A percentile compares a stretch with the other conserved stretches of the same genome.
These are phyloP conservation scores for Hypsopygia costalis DNA, from an alignment of 2,888 invertebrate genomes.

Conservation along the genomic window DNA sequence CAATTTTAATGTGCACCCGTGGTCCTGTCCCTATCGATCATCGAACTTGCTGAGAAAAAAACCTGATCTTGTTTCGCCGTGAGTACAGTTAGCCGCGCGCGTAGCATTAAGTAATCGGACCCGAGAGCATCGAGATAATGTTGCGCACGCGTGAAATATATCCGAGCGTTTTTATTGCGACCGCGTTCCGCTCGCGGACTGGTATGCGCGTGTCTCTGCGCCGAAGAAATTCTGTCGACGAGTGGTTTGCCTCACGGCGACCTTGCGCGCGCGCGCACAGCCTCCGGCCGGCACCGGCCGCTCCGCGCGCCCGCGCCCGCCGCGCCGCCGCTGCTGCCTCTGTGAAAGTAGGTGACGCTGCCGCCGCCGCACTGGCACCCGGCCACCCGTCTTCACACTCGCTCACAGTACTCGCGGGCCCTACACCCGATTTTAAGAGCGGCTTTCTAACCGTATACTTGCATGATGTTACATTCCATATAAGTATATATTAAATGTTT, in stretches of 20 bases:
- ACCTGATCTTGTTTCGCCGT: slow-evolving; percentile 71
- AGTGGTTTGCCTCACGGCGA: slow-evolving; percentile 79
- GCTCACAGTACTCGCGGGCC: slow-evolving; percentile 33
- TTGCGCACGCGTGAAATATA: slow-evolving; percentile 80
- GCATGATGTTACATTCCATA: background rate
- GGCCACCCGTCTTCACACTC: slow-evolving; percentile 42
- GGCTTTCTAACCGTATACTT: slow-evolving; percentile 61
- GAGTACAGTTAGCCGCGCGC: slow-evolving; percentile 71
- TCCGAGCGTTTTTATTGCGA: slow-evolving; percentile 74
- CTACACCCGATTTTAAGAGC: slow-evolving; percentile 51
- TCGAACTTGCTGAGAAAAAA: slow-evolving; percentile 68
- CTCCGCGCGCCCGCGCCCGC: slow-evolving; percentile 10
- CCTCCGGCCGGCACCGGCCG: slow-evolving; percentile 25
- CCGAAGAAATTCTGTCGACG: slow-evolving; percentile 72
- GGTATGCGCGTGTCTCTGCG: slow-evolving; percentile 66
- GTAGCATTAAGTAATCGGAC: slow-evolving; percentile 77
- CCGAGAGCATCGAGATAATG: slow-evolving; percentile 74
- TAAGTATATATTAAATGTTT: slow-evolving; percentile 4
- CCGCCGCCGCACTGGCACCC: slow-evolving; percentile 17
- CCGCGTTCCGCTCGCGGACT: slow-evolving; percentile 66
- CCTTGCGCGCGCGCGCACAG: slow-evolving; percentile 55
- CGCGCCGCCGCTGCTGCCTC: slow-evolving; percentile 42
- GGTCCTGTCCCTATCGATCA: slow-evolving; percentile 55
- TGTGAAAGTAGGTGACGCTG: slow-evolving; percentile 71
- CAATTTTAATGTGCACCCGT: slow-evolving; percentile 30